phyloP scores from a whole-genome alignment of 2,888 invertebrate genomes.

The Brenthis ino region DNA sequence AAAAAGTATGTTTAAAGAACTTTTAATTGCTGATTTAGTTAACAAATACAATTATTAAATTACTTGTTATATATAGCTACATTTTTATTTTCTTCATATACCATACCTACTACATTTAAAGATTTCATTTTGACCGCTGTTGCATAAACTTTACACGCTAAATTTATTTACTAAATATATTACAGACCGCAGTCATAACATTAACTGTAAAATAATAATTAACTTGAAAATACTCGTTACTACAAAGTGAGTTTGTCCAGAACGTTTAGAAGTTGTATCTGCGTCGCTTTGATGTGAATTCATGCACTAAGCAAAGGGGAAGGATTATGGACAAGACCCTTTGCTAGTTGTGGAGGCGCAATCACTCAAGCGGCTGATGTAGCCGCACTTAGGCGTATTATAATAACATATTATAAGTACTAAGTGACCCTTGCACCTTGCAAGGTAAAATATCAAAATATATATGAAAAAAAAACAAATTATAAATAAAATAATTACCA shows the following conservation, averaged over 20 bases:
- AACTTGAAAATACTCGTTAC: conserved; percentile 43
- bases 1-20: not conserved
- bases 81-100: not conserved
- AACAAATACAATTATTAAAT: too few species aligned
- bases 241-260: conserved; percentile 28
- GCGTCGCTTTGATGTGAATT: conserved; percentile 70
- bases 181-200: conserved; percentile 10
- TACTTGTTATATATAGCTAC: too few species aligned
- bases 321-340: conserved; percentile 61
- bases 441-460: not conserved
- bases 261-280: conserved; percentile 63
- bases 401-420: conserved; percentile 3
- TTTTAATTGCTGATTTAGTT: too few species aligned
- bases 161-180: conserved; percentile 2
- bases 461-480: too few species aligned
- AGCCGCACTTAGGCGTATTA: conserved; percentile 38
- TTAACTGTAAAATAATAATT: conserved; percentile 35
- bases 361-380: conserved; percentile 59
- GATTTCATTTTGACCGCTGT: not conserved
- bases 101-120: not conserved
- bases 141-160: not conserved
- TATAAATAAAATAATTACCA: too few species aligned
- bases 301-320: conserved; percentile 57
- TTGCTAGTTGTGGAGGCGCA: conserved; percentile 64
- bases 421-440: not conserved